phyloP scores from a whole-genome alignment of 2,797 vertebrate species.

The Dicrostonyx torquatus region DNA sequence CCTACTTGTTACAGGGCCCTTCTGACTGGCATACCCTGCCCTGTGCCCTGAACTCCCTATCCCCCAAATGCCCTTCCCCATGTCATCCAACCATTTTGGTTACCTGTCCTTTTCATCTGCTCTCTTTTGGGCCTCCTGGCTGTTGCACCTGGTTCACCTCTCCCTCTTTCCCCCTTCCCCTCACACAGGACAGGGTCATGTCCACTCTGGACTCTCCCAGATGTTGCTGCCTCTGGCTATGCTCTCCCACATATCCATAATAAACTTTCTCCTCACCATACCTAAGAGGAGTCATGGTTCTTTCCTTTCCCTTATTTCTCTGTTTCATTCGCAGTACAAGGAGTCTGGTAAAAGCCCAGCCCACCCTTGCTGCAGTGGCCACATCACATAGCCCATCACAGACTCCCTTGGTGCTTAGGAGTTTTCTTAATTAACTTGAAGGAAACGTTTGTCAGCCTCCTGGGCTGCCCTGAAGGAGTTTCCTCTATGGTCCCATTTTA shows the following conservation, averaged over 20 bases:
- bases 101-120: not conserved
- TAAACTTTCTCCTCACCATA: not conserved
- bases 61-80: not conserved
- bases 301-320: not conserved
- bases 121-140: not conserved
- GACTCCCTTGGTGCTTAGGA: not conserved
- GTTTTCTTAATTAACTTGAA: constrained; percentile 20
- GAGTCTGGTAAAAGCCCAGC: not conserved
- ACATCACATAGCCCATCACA: not conserved
- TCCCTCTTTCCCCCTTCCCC: not conserved
- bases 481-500: not conserved
- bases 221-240: not conserved
- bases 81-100: not conserved
- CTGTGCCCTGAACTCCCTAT: not conserved
- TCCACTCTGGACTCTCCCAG: not conserved
- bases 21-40: not conserved
- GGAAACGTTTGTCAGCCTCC: constrained; percentile 29
- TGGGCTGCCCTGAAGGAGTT: not conserved
- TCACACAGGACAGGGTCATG: not conserved
- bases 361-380: not conserved
- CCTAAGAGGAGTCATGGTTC: not conserved
- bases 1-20: not conserved
- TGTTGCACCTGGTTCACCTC: not conserved
- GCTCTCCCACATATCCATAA: not conserved
- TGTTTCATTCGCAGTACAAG: not conserved